Base-by-base conservation (phyloP, 2,113 vertebrate species). In the Theristicus caerulescens region DNA sequence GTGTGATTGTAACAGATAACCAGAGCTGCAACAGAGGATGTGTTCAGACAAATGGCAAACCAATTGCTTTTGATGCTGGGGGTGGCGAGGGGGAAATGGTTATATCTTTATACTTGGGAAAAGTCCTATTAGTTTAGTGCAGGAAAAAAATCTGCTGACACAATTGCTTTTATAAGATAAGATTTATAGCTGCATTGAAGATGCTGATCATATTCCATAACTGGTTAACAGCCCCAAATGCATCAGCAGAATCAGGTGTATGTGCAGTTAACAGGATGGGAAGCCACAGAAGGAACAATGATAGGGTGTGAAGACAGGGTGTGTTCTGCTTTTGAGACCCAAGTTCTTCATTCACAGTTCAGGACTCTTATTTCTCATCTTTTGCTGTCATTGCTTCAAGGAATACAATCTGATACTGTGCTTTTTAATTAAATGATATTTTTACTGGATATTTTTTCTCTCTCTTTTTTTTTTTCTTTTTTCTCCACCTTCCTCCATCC, bases 161-260 rank as follows among this genome's bases (percentile, higher is more conserved):
- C 81, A 65, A 51, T 69, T 91, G 65, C 49, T 91, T 93, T 85
- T 73, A 57, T n/a, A 70, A 51, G 47, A n/a, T 92, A 93, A 96
- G 92, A 96, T 97, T 95, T 95, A 91, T 97, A 82, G 91, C 72
- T 82, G 66, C 58, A 51, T 77, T 93, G 90, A 94, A 93, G 95
- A 96, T 95, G 86, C 86, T 95, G 95, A 86, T 96, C 47, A 32
- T 81, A 77, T 94, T 96, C 83, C 93, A 0, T 78, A 90, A 79
- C 88, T 95, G 88, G 81, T 84, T 96, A 95, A 93, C 55, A 62
- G 57, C 70, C 70, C 51, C 85, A 93, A 95, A 88, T 91, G 82
- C 59, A 90, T 95, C 80, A 59, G 66, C 80, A 93, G 76, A 86
- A 84, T 83, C 57, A 49, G 62, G 62, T 64, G 29, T 55, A 72